Percentiles rank a stretch among this genome's conserved stretches.
Evolutionary conservation across 2,888 invertebrate species (phyloP).

Genomic region (Scrobipalpa atriplicella): DNA sequence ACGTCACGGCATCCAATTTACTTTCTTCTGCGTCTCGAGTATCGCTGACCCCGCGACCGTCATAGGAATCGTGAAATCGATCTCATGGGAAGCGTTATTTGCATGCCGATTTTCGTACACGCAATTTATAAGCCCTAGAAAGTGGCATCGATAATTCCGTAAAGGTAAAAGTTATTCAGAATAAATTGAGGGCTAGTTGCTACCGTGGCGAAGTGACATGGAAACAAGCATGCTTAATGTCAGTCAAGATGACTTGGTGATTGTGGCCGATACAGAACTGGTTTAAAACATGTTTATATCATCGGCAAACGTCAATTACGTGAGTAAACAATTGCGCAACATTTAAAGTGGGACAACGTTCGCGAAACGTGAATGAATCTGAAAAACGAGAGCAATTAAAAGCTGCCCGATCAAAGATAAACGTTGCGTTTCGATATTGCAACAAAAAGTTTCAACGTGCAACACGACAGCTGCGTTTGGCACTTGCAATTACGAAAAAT

Average conservation of each 20-base stretch:
- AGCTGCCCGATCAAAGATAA: constrained; percentile 26
- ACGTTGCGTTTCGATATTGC: constrained; percentile 19
- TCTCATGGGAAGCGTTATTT: constrained; percentile 60
- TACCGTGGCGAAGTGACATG: constrained; percentile 42
- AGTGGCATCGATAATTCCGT: constrained; percentile 26
- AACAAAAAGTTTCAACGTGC: constrained; percentile 3
- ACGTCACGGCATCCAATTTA: constrained; percentile 73
- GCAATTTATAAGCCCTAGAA: constrained; percentile 32
- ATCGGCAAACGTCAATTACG: constrained; percentile 60
- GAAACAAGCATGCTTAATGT: constrained; percentile 46
- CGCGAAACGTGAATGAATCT: constrained; percentile 29
- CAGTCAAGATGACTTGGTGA: constrained; percentile 55
- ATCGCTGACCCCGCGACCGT: constrained; percentile 58
- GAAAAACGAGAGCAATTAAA: constrained; percentile 31
- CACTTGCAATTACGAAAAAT: constrained; percentile 20
- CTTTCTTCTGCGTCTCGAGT: constrained; percentile 63
- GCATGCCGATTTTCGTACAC: constrained; percentile 48
- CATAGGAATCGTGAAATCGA: constrained; percentile 58
- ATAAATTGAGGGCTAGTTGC: constrained; percentile 10
- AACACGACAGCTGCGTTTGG: constrained; percentile 13
- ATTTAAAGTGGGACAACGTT: constrained; percentile 33
- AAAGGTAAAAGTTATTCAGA: constrained; percentile 25
- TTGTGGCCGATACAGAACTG: constrained; percentile 49
- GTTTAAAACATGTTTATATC: constrained; percentile 41
- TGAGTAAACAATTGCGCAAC: constrained; percentile 58